These are phyloP conservation scores for Geotrypetes seraphini DNA, from an alignment of 2,797 vertebrate species.

Conservation along the genomic window DNA sequence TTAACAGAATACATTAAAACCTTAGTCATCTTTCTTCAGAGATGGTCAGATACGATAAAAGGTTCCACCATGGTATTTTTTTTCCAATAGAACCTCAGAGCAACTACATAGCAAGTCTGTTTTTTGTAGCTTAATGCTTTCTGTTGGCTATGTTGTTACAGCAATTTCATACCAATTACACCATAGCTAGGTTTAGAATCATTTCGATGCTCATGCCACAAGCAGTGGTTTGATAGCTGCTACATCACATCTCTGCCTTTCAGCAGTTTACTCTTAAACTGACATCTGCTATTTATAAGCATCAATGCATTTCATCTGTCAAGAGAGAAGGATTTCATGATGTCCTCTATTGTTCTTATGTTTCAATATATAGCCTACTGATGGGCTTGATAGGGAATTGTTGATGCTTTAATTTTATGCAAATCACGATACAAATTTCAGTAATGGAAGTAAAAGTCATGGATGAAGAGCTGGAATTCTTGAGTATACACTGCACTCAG, in stretches of 20 bases:
- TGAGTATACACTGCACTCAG: too few relatives aligned
- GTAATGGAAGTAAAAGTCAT: too few relatives aligned
- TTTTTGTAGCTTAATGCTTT: constrained; percentile 6
- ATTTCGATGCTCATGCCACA: background rate
- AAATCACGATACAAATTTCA: too few relatives aligned
- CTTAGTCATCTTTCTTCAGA: too few relatives aligned
- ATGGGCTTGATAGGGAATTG: too few relatives aligned
- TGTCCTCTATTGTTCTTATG: too few relatives aligned
- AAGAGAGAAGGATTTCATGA: background rate
- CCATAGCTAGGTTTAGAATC: constrained; percentile 1
- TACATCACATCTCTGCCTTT: background rate
- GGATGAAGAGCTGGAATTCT: too few relatives aligned
- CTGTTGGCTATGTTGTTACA: background rate
- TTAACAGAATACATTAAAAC: too few relatives aligned
- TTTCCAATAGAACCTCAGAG: background rate
- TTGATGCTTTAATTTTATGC: too few relatives aligned
- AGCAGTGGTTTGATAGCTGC: background rate
- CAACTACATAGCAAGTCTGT: constrained; percentile 2
- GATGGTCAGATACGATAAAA: too few relatives aligned
- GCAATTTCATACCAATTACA: background rate
- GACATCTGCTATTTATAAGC: background rate
- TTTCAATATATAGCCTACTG: too few relatives aligned
- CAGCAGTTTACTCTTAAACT: background rate
- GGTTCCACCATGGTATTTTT: background rate
- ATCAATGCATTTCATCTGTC: background rate